Conservation (phyloP, 64 coral and sea anemone genomes). For the Stylophora pistillata region DNA sequence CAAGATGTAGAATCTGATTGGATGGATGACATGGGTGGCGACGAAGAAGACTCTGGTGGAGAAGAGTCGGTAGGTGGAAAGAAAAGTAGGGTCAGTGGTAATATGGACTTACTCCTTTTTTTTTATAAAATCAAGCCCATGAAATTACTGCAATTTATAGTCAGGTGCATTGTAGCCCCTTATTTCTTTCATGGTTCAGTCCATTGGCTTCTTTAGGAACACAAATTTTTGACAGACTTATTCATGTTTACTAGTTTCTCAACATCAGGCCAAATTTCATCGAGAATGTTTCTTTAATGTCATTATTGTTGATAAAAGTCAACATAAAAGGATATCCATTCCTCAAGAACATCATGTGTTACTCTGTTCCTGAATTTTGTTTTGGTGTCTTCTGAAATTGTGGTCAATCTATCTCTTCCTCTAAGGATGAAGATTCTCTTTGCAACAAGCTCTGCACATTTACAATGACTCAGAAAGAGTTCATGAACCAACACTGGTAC, state of each 20-base stretch:
- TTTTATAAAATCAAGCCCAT: no score
- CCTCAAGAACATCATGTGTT: no score
- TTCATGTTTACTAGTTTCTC: not conserved
- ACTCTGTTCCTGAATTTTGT: no score
- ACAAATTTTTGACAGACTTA: not conserved
- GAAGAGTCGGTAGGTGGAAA: conserved; percentile 92
- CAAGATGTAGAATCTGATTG: conserved; percentile 96
- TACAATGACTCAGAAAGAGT: conserved; percentile 95
- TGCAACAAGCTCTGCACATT: conserved; percentile 98
- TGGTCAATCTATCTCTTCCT: conserved; percentile 13
- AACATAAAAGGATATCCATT: no score
- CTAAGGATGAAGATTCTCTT: conserved; percentile 94
- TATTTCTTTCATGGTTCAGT: no score
- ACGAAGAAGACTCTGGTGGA: conserved; percentile 91
- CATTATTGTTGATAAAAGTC: no score
- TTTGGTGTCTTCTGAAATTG: not conserved
- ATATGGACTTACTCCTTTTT: not conserved
- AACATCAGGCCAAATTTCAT: no score
- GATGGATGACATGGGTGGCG: conserved; percentile 91
- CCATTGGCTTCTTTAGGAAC: no score
- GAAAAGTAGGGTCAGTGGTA: not conserved
- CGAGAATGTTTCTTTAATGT: no score
- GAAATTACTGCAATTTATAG: no score
- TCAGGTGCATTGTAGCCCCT: no score
- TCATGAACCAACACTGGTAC: conserved; percentile 99